Base-by-base conservation (phyloP, 1,140 invertebrate genomes). In the Periplaneta americana region DNA sequence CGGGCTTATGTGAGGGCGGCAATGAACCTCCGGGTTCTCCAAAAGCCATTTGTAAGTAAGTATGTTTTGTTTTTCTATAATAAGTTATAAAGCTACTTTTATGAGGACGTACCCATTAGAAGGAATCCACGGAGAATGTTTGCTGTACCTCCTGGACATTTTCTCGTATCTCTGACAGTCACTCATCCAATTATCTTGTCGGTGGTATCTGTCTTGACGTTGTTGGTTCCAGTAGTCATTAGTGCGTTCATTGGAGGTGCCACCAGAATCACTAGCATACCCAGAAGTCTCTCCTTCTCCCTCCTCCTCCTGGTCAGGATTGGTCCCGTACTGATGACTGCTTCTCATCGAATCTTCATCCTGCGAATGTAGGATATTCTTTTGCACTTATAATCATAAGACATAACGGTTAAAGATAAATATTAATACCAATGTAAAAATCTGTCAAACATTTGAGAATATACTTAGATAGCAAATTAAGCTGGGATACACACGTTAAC, bases 281-380 rank as follows among this genome's bases (percentile, higher is more conserved):
- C 93, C 93, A 34, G 93, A 94, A 81, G 93, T 94, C 82, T 94
- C 92, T 1, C 91, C 92, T 85, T 91, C 93, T 33, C 91, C 90
- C 81, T 93, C 93, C 83, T 92, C 91, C 15, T 82, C 75, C 15
- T 37, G 33, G n/a, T 78, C 76, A 78, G 15, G 13, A 35, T 36
- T 34, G 31, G 8, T 33, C 10, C 11, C 48, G 28, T 66, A 66
- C 13, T n/a, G 48, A 4, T 66, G 15, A 11, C 48, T 66, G 5
- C 48, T 11, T 28, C 48, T 66, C 22, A 28, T 0, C 22, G 13
- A 28, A 6, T 66, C 48, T 66, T 66, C 48, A 66, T 66, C 22
- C 48, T 66, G 48, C 28, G n/a, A n/a, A n/a, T 48, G 17, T 48
- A 15, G 15, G 13, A 48, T 48, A 0, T 18, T 3, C n/a, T 48